Evolutionary conservation across 1,140 invertebrate genomes (phyloP), one percentile per base, ranked within the genome.

Genomic region (Microvelia longipes): DNA sequence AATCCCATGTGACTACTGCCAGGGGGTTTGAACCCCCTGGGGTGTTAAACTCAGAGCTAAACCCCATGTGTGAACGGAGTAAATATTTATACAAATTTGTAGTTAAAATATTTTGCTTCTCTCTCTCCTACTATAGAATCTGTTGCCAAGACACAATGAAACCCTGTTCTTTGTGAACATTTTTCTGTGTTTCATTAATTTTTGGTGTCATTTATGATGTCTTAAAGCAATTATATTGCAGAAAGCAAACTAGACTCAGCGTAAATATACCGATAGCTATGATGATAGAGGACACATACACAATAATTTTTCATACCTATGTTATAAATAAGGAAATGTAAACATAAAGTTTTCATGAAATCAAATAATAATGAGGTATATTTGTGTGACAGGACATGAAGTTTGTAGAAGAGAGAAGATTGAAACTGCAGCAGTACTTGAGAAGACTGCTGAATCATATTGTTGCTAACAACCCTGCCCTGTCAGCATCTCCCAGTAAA

Each of bases 361-460:
- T 11, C 19, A 19, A 50, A 11, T 11, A 50, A 50, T 50, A 50
- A 50, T 15, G 15, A 50, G 5, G 70, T 28, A 29, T 14, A 68
- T 24, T 71, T 28, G 60, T 74, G 1, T 60, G 69, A 13, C 68
- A 77, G 75, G 75, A 75, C 70, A 71, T 73, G 13, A 75, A 74
- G 30, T 77, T 77, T 71, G 76, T 77, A n/a, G 76, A 77, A 70
- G 75, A 77, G 24, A 69, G 76, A 30, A 68, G 76, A 2, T 69
- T 76, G 69, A 75, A 73, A 68, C 26, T 77, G 25, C 75, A 77
- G 69, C 68, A 74, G 19, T 77, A 77, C 62, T 68, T 77, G 35
- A 68, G 76, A 26, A 72, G 74, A 61, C 70, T 77, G 26, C 70
- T 77, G 61, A 75, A 77, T 66, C 74, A 75, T 63, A 63, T 76